Base-by-base conservation (phyloP, 2,888 invertebrate genomes). In the Ethmia dodecea region DNA sequence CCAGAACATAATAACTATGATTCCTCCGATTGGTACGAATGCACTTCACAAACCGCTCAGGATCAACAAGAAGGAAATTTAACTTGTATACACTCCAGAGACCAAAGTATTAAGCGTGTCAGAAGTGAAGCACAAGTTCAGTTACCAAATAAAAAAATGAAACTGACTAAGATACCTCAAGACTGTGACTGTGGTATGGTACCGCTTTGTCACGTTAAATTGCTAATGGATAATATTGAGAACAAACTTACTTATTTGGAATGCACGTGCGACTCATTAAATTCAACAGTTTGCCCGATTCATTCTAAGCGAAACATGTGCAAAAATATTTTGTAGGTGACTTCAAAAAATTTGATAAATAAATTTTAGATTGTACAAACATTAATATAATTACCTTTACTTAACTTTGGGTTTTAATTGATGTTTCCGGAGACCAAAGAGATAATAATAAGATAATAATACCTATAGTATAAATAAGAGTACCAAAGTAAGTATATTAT, bases 171-270 rank as follows among this genome's bases (percentile, higher is more conserved):
- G 22, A 22, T n/a, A 22, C n/a, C n/a, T 22, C n/a, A 8, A n/a
- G 22, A 43, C 35, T 84, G 84, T 58, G 56, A 64, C 36, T 84
- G 84, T 51, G 57, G 67, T 41, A 62, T 64, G 57, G 73, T 84
- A 11, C 84, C 84, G 16, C 53, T 83, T 38, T 84, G 84, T 65
- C 81, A 81, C 37, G 76, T 84, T 0, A 84, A 83, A 63, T 71
- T 81, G 79, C 64, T 84, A 31, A 67, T 84, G 3, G 63, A 79
- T 36, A 70, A 70, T 55, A 79, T 84, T 46, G 80, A 80, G 51
- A 61, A 59, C 31, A 80, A 68, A 45, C 47, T 84, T 31, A 49
- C 58, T 3, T 44, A 65, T 35, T 62, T 63, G 13, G 69, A 71
- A 40, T 83, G 83, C 43, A 79, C 71, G 3, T 83, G 83, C 56